phyloP scores from a whole-genome alignment of 2,888 invertebrate genomes.

The Scelioninae gen. 2 region DNA sequence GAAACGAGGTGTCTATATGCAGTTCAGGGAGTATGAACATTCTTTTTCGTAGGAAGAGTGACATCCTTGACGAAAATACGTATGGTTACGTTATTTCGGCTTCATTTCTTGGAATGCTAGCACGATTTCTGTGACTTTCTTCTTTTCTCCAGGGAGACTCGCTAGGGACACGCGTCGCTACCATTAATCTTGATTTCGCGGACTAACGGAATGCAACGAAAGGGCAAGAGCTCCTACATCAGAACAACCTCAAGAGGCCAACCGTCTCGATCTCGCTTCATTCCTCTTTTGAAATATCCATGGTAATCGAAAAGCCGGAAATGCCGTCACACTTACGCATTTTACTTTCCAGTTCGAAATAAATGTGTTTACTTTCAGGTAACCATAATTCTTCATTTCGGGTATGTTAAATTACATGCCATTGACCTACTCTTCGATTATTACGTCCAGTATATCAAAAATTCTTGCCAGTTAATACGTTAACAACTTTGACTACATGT shows the following conservation, averaged over 20 bases:
- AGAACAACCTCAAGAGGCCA: slow-evolving; percentile 59
- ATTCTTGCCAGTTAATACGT: too few relatives aligned
- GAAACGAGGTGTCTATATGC: slow-evolving; percentile 60
- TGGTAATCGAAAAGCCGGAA: slow-evolving; percentile 56
- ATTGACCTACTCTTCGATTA: too few relatives aligned
- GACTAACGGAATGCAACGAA: slow-evolving; percentile 63
- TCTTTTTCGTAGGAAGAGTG: slow-evolving; percentile 53
- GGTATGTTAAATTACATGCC: too few relatives aligned
- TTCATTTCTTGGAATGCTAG: slow-evolving; percentile 60
- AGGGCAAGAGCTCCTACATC: slow-evolving; percentile 57
- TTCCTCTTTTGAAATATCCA: slow-evolving; percentile 51
- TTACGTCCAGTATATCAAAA: too few relatives aligned
- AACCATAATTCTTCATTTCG: background rate
- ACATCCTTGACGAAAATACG: slow-evolving; percentile 60
- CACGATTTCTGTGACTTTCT: slow-evolving; percentile 63
- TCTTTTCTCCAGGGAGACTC: slow-evolving; percentile 61
- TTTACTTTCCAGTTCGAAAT: slow-evolving; percentile 20
- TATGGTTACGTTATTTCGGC: slow-evolving; percentile 59
- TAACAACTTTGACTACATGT: too few relatives aligned
- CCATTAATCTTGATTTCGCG: slow-evolving; percentile 70
- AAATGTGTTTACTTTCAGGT: slow-evolving; percentile 8
- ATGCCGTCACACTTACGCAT: slow-evolving; percentile 42
- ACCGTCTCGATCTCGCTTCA: slow-evolving; percentile 48
- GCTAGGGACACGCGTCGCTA: slow-evolving; percentile 64
- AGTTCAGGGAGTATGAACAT: slow-evolving; percentile 58